Conservation (phyloP, 2,888 invertebrate species). For the Oasisia sp. region DNA sequence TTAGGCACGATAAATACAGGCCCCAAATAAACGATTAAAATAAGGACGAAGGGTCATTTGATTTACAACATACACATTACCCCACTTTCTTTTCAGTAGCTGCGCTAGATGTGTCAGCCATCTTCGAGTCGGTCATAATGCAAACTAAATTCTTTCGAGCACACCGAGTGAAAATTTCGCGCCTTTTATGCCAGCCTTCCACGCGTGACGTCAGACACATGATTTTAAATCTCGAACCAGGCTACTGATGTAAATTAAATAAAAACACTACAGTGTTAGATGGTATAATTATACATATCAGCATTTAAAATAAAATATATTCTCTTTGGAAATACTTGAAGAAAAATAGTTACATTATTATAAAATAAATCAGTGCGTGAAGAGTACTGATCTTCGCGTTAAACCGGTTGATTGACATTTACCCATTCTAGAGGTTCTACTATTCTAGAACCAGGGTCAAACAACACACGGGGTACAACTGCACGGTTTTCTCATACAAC, state of each 20-base stretch:
- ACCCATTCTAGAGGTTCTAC: background rate
- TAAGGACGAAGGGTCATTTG: constrained; percentile 1
- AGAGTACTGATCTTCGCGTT: constrained; percentile 2
- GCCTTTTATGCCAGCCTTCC: constrained; percentile 44
- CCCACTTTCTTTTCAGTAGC: constrained; percentile 7
- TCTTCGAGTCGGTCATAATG: background rate
- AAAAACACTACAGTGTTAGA: background rate
- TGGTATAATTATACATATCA: background rate
- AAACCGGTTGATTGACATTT: constrained; percentile 6
- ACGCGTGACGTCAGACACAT: constrained; percentile 33
- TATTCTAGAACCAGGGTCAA: background rate
- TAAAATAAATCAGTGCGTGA: background rate
- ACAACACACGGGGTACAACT: background rate
- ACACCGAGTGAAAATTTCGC: constrained; percentile 44
- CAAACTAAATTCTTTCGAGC: constrained; percentile 35
- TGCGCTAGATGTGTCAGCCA: constrained; percentile 5
- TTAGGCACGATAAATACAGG: background rate
- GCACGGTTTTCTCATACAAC: background rate
- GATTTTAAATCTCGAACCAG: constrained; percentile 29
- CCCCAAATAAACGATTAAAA: background rate
- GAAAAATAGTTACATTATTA: background rate
- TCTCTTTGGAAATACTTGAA: background rate
- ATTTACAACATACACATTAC: background rate
- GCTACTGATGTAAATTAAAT: background rate
- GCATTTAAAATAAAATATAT: constrained; percentile 1